Conservation (phyloP, 2,888 invertebrate species). For the Hemithea aestivaria region DNA sequence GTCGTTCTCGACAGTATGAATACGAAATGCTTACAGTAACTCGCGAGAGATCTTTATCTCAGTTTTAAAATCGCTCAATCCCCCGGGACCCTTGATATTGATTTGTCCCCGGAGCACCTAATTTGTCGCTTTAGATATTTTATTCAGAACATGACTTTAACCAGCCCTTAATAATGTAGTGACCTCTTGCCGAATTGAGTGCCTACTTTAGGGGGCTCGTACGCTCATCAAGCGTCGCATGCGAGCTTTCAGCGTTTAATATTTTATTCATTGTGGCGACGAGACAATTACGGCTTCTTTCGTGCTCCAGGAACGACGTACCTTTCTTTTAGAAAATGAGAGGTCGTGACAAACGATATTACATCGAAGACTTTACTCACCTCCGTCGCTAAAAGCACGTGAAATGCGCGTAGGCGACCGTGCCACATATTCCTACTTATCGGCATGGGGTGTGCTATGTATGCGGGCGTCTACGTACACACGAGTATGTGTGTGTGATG, state of each 20-base stretch:
- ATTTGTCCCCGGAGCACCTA: constrained; percentile 69
- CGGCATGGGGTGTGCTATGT: constrained; percentile 15
- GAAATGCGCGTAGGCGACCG: constrained; percentile 49
- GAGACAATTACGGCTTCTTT: constrained; percentile 54
- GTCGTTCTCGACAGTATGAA: constrained; percentile 74
- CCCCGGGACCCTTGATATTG: constrained; percentile 65
- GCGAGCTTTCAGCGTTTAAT: constrained; percentile 39
- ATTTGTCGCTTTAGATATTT: constrained; percentile 67
- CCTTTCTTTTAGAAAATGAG: constrained; percentile 59
- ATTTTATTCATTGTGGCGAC: constrained; percentile 50
- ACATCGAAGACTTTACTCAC: constrained; percentile 56
- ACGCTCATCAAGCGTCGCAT: constrained; percentile 24
- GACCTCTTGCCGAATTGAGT: constrained; percentile 26
- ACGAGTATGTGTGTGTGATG: constrained; percentile 28
- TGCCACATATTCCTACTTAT: constrained; percentile 15
- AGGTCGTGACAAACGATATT: constrained; percentile 62
- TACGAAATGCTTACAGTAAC: constrained; percentile 71
- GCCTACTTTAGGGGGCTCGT: constrained; percentile 22
- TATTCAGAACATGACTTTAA: constrained; percentile 58
- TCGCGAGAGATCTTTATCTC: constrained; percentile 73
- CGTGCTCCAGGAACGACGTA: constrained; percentile 48
- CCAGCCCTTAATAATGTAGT: constrained; percentile 38
- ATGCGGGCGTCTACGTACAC: constrained; percentile 23
- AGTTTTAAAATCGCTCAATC: constrained; percentile 77
- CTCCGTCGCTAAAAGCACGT: constrained; percentile 63